Base-by-base conservation (phyloP, 37 sponge, comb jelly and placozoan species). In the Chondrosia reniformis region DNA sequence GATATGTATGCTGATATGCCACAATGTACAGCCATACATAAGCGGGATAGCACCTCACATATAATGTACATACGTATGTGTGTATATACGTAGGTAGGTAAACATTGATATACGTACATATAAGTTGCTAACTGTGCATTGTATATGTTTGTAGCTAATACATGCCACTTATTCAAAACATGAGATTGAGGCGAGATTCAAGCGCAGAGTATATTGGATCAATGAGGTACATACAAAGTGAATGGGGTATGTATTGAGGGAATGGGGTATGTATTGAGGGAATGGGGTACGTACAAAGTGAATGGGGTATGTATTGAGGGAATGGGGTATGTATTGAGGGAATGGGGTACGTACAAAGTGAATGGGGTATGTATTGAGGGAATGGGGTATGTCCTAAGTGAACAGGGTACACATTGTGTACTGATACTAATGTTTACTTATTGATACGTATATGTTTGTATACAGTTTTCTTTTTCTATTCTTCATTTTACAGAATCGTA, bases 91-190 rank as follows among this genome's bases (percentile, higher is more conserved):
- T n/a, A n/a, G n/a, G n/a, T n/a, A n/a, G n/a, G n/a, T n/a, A n/a
- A n/a, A n/a, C n/a, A n/a, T n/a, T n/a, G n/a, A n/a, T n/a, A 3
- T 8, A 3, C 8, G 3, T 56, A 6, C 2, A 3, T 56, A 28
- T 56, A 49, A 15, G 52, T 15, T 15, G 15, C 52, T 15, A 15
- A 10, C 10, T 49, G 15, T 19, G 15, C 52, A 10, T 49, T 19
- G 10, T 49, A 10, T 15, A 49, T 49, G 52, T 49, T 10, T 49
- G 52, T 49, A 49, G 15, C 15, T 15, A 19, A 64, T 64, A 33
- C 66, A 64, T 32, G 66, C 66, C 25, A 64, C 66, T 8, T 64
- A 64, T 28, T 64, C 17, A 19, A 64, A 64, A 33, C 66, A 64
- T 7, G 66, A 64, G 31, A 64, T 32, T 4, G 66, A 64, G 36